These are phyloP conservation scores for Scaptomyza tumidula DNA, from an alignment of 2,888 invertebrate genomes.

Conservation along the genomic window DNA sequence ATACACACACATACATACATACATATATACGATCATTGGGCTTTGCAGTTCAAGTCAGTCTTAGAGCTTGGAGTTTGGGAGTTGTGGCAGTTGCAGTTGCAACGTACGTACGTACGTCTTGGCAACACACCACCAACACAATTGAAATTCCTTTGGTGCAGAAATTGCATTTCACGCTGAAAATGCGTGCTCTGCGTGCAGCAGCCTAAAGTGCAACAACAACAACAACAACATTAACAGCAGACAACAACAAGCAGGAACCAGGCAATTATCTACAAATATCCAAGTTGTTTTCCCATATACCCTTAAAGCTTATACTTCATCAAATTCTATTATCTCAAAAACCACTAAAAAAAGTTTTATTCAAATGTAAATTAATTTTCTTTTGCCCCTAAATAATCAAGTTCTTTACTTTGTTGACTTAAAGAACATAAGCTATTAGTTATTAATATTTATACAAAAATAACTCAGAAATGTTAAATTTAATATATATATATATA, in stretches of 20 bases:
- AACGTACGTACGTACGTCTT: slow-evolving; percentile 5
- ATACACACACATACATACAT: slow-evolving; percentile 26
- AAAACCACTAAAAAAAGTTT: too few relatives aligned
- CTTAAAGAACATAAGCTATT: too few relatives aligned
- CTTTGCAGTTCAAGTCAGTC: slow-evolving; percentile 2
- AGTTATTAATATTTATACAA: too few relatives aligned
- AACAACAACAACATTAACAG: slow-evolving; percentile 28
- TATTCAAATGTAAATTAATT: too few relatives aligned
- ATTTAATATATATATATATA: too few relatives aligned
- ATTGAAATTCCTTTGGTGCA: slow-evolving; percentile 81
- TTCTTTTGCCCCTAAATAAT: too few relatives aligned
- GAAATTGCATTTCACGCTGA: slow-evolving; percentile 83
- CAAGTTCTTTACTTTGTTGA: too few relatives aligned
- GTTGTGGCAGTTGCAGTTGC: slow-evolving; percentile 7
- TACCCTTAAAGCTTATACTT: slow-evolving; percentile 7
- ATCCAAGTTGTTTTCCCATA: slow-evolving; percentile 14
- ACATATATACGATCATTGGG: slow-evolving; percentile 23
- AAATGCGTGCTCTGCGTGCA: slow-evolving; percentile 84
- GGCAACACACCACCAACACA: slow-evolving; percentile 65
- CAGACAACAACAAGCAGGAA: slow-evolving; percentile 25
- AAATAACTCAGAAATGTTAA: too few relatives aligned
- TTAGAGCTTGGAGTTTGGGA: background rate
- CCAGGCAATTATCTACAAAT: slow-evolving; percentile 18
- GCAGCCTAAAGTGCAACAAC: slow-evolving; percentile 61
- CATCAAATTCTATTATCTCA: too few relatives aligned